phyloP scores from a whole-genome alignment of 2,888 invertebrate genomes.

The Cybosia mesomella region DNA sequence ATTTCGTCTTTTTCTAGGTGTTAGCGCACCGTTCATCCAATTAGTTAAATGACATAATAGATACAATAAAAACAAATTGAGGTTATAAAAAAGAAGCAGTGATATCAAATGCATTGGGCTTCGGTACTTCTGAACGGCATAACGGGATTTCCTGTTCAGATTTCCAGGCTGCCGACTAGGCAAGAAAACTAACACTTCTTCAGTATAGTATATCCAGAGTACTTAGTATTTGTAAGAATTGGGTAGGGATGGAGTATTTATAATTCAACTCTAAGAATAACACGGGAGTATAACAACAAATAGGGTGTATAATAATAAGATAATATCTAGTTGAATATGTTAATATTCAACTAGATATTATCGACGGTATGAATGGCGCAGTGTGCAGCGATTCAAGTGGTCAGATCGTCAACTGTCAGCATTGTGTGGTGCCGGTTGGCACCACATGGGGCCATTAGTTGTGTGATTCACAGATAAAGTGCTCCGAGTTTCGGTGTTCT shows the following conservation, averaged over 20 bases:
- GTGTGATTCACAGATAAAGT: neutral
- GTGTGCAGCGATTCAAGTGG: neutral
- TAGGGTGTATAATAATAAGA: too few relatives aligned
- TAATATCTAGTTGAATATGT: too few relatives aligned
- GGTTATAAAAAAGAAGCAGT: neutral
- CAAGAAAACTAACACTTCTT: neutral
- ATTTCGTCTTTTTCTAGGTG: neutral
- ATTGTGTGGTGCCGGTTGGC: neutral
- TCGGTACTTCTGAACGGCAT: neutral
- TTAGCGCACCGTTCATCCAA: neutral
- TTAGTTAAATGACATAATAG: neutral
- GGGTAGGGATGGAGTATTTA: neutral
- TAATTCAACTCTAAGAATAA: neutral
- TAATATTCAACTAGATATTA: neutral
- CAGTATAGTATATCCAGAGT: neutral
- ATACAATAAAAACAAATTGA: neutral
- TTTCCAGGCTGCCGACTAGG: neutral
- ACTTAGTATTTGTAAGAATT: too few relatives aligned
- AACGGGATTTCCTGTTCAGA: neutral
- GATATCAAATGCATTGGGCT: neutral
- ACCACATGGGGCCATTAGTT: slow-evolving; percentile 1
- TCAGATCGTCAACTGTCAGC: neutral
- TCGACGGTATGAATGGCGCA: neutral
- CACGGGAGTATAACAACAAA: too few relatives aligned
- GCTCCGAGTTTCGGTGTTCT: neutral